Base-by-base conservation (phyloP, 2,797 vertebrate species). In the Ptychadena robeensis region DNA sequence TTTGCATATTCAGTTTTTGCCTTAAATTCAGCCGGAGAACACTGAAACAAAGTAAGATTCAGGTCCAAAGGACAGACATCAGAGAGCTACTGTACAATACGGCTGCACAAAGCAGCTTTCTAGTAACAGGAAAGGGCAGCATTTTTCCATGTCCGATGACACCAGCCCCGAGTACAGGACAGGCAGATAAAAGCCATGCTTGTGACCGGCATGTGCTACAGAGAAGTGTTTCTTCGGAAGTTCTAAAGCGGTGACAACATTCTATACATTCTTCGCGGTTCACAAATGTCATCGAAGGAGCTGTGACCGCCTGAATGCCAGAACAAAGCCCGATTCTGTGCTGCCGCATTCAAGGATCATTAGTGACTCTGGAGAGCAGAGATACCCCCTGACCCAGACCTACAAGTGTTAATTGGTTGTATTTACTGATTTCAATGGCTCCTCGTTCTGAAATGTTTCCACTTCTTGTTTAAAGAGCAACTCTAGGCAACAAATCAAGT, bases 181-280 rank as follows among this genome's bases (percentile, higher is more conserved):
- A 92, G 80, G 12, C 88, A 88, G 91, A 94, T 92, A 90, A 91
- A 72, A 87, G 89, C 90, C 89, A 86, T 90, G 90, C 88, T 90
- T 89, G 92, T 93, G 92, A 90, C 89, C 88, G 94, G 91, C 89
- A 92, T 92, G 91, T 80, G 86, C 85, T 90, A 93, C 93, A 95
- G 92, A 93, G 90, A 92, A 92, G 89, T 89, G 89, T 38, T 93
- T 91, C 92, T 92, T 92, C 93, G 93, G 92, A 61, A 94, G 93
- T 94, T 89, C 91, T 95, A 94, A 96, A 96, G 94, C 96, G 96
- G 95, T 93, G 95, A 95, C 94, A 95, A 94, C 95, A 96, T 98
- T 97, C 95, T 96, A 89, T 87, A 92, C 95, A 96, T 97, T 98
- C 96, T 94, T 95, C 92, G 86, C 92, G 93, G 93, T 93, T 96